Evolutionary conservation across 2,113 vertebrate species (phyloP).

Genomic region (Conger conger): DNA sequence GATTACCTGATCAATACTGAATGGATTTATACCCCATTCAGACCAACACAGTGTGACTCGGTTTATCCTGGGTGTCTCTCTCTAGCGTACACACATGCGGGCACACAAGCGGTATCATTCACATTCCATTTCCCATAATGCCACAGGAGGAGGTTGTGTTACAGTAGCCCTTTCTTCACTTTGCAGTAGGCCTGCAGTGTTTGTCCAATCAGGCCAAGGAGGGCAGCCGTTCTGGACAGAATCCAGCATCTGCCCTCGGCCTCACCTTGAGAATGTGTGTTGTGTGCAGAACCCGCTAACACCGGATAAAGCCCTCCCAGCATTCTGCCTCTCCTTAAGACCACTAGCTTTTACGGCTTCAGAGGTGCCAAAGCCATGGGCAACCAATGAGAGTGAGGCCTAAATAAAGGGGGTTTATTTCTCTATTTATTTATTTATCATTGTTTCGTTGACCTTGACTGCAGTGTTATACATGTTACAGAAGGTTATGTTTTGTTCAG

Average conservation of each 20-base stretch:
- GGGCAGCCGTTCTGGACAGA: background rate
- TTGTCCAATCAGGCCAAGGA: background rate
- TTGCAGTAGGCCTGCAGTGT: too few species aligned
- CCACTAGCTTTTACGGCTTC: background rate
- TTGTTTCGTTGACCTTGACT: background rate
- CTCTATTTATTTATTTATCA: background rate
- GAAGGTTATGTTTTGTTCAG: background rate
- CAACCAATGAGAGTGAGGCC: background rate
- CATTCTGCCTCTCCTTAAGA: background rate
- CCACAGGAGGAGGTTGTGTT: background rate
- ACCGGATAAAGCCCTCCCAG: background rate
- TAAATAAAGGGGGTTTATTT: background rate
- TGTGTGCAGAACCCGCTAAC: background rate
- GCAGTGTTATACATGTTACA: background rate
- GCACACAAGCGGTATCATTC: background rate
- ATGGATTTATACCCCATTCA: too few species aligned
- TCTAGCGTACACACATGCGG: background rate
- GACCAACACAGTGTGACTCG: too few species aligned
- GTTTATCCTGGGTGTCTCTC: too few species aligned
- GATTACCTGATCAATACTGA: too few species aligned
- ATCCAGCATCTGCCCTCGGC: background rate
- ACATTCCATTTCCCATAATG: background rate
- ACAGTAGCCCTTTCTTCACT: too few species aligned
- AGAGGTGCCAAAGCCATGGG: background rate
- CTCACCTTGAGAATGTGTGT: background rate